Conservation (phyloP, 2,113 vertebrate species). For the Ceuthmochares aereus region DNA sequence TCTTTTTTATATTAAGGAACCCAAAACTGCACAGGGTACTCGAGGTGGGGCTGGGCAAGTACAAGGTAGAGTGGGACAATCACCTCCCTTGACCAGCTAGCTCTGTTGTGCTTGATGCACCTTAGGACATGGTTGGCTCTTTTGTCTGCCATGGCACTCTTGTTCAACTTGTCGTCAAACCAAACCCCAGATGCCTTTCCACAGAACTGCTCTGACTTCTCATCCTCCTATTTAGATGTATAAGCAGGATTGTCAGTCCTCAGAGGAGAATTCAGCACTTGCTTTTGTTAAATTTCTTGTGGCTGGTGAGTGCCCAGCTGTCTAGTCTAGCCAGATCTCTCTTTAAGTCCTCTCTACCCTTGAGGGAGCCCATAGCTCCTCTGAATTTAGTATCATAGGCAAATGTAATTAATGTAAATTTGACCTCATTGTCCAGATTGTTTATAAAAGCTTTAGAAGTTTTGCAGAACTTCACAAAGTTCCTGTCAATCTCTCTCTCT, state of each 20-base stretch:
- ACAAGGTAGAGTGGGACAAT: too few species aligned
- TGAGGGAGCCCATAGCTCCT: too few species aligned
- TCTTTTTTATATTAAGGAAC: accelerated
- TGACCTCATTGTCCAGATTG: too few species aligned
- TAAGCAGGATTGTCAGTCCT: not conserved
- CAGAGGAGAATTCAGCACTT: not conserved
- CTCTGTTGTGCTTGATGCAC: not conserved
- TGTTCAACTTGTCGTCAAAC: not conserved
- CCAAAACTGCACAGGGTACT: not conserved
- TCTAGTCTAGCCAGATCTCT: not conserved
- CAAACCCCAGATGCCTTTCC: not conserved
- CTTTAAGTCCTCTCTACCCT: too few species aligned
- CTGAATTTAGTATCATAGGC: too few species aligned
- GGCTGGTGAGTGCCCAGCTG: not conserved
- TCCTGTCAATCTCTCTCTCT: too few species aligned
- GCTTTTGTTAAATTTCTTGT: not conserved
- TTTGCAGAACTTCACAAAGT: too few species aligned
- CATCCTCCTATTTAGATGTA: accelerated
- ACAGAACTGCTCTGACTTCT: accelerated
- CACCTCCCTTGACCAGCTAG: accelerated
- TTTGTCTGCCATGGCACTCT: not conserved
- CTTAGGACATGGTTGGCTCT: not conserved
- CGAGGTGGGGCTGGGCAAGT: accelerated
- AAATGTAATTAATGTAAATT: too few species aligned
- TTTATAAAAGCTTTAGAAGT: too few species aligned